phyloP scores from a whole-genome alignment of 2,888 invertebrate species.

The Calliphora vomitoria region DNA sequence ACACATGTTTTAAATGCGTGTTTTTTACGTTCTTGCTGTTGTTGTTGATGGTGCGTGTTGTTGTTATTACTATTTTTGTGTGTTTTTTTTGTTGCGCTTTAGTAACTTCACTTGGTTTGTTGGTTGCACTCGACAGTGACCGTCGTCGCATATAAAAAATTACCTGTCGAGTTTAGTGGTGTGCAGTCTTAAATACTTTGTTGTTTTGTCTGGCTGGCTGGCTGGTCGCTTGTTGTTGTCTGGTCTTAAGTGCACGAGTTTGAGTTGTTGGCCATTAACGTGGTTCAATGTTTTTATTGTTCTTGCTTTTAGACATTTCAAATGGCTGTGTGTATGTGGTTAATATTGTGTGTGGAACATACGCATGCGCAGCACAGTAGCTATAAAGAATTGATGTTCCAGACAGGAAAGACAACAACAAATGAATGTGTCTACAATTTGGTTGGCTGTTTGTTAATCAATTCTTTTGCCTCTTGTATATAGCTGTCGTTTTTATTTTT shows the following conservation, averaged over 20 bases:
- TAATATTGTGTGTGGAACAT: slow-evolving; percentile 41
- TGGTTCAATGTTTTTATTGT: slow-evolving; percentile 56
- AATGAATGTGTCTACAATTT: slow-evolving; percentile 70
- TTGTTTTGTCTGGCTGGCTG: slow-evolving; percentile 53
- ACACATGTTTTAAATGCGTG: slow-evolving; percentile 61
- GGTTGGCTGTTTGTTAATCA: slow-evolving; percentile 59
- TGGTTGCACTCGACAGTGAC: slow-evolving; percentile 62
- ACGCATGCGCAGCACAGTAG: slow-evolving; percentile 77
- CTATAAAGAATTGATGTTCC: slow-evolving; percentile 69
- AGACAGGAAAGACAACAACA: slow-evolving; percentile 71
- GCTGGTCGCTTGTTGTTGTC: background rate
- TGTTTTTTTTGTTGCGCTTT: slow-evolving; percentile 41
- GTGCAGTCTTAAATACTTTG: slow-evolving; percentile 64
- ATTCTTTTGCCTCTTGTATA: slow-evolving; percentile 57
- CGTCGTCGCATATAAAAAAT: slow-evolving; percentile 70
- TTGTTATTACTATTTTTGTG: background rate
- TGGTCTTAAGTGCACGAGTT: slow-evolving; percentile 47
- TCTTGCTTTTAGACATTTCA: slow-evolving; percentile 19
- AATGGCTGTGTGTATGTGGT: slow-evolving; percentile 3
- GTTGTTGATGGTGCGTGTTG: slow-evolving; percentile 24
- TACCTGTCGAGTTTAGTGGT: slow-evolving; percentile 71
- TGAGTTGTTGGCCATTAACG: slow-evolving; percentile 60
- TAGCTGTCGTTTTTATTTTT: slow-evolving; percentile 54
- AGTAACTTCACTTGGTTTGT: slow-evolving; percentile 41
- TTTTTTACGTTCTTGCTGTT: slow-evolving; percentile 36